Evolutionary conservation across 1,140 invertebrate genomes (phyloP).

Genomic region (Charaxes varanes): DNA sequence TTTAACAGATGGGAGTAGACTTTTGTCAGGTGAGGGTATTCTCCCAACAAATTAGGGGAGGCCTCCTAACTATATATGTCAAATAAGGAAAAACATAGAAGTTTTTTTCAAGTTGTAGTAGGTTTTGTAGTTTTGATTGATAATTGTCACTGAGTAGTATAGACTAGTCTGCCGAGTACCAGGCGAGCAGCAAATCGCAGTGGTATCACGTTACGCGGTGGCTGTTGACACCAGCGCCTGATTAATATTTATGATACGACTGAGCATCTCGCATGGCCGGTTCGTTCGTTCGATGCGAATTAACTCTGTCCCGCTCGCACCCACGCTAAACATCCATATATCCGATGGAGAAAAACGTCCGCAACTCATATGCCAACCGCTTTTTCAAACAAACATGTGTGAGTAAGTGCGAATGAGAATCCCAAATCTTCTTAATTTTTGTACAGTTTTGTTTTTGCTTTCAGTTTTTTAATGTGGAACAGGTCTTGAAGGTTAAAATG

Average conservation of each 20-base stretch:
- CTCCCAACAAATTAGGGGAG: no score
- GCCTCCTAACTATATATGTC: no score
- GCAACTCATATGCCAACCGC: constrained; percentile 46
- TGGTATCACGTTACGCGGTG: constrained; percentile 71
- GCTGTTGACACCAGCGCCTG: constrained; percentile 73
- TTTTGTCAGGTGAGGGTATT: no score
- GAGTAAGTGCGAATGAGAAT: constrained; percentile 66
- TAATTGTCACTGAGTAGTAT: constrained; percentile 13
- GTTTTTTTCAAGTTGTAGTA: no score
- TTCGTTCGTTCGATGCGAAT: constrained; percentile 65
- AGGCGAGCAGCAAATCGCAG: constrained; percentile 63
- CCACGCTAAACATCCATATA: constrained; percentile 20
- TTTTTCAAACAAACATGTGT: constrained; percentile 49
- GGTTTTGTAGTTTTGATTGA: no score
- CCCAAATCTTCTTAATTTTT: constrained; percentile 63
- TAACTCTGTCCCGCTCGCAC: constrained; percentile 47
- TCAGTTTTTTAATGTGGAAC: constrained; percentile 31
- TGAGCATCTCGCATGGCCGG: constrained; percentile 71
- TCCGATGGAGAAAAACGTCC: constrained; percentile 35
- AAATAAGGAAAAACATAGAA: no score
- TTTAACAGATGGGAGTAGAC: no score
- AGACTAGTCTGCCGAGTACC: constrained; percentile 44
- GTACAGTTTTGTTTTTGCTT: constrained; percentile 41
- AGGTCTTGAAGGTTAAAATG: constrained; percentile 20
- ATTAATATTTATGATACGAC: constrained; percentile 74